A percentile compares a stretch with the other conserved stretches of the same genome.
These are phyloP conservation scores for Hucho hucho DNA, from an alignment of 2,113 vertebrate species.

Conservation along the genomic window DNA sequence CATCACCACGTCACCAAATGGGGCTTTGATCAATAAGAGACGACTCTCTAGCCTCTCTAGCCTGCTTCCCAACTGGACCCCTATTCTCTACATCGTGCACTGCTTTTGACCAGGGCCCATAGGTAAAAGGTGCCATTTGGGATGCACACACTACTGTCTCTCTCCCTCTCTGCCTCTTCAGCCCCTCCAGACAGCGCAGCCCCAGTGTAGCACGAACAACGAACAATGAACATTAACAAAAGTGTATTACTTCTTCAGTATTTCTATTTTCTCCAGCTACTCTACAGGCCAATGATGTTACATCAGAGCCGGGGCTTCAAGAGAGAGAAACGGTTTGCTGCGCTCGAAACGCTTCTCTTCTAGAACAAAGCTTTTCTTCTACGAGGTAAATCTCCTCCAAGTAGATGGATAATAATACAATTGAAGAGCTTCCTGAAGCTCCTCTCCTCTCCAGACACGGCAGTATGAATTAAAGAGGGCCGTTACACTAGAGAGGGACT, in stretches of 20 bases:
- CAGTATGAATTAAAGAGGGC: neutral
- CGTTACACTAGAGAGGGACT: neutral
- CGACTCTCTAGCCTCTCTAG: neutral
- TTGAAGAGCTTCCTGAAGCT: neutral
- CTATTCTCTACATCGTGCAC: neutral
- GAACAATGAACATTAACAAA: neutral
- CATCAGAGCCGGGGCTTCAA: neutral
- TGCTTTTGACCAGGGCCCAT: too few species aligned
- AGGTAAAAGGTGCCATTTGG: too few species aligned
- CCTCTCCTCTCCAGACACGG: neutral
- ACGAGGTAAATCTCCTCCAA: constrained; percentile 1
- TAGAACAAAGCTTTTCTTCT: neutral
- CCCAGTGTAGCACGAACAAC: neutral
- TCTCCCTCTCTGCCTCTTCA: neutral
- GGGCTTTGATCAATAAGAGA: constrained; percentile 5
- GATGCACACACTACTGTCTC: neutral
- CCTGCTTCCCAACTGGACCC: neutral
- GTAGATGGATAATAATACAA: neutral
- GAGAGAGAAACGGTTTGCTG: neutral
- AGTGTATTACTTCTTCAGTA: neutral
- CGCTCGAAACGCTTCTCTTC: neutral
- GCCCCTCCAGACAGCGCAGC: neutral
- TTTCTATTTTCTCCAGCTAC: neutral
- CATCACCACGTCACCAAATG: neutral
- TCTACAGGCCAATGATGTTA: neutral